Evolutionary conservation across 2,888 invertebrate genomes (phyloP), one percentile per base, ranked within the genome.

Genomic region (Eurytoma californica): DNA sequence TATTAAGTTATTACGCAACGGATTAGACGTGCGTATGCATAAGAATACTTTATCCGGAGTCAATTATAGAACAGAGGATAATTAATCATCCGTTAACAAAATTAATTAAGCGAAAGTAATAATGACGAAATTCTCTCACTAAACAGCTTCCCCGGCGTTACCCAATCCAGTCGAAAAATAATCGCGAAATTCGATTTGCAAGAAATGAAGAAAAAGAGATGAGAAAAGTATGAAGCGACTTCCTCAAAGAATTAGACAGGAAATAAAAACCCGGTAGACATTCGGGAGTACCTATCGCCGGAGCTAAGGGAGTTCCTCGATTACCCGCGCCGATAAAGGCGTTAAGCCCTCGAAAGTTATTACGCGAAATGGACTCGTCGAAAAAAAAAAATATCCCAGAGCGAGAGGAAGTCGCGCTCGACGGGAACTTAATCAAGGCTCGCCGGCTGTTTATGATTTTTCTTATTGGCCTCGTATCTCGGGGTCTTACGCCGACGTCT

Each of bases 401-500:
- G 49, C 7, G 65, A 65, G 28, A 20, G 18, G 47, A 47, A 66
- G 39, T 84, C 84, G 18, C 18, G 69, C 16, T n/a, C 24, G 61
- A 39, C 53, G 86, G 85, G 85, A 86, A 88, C 88, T 89, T 90
- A 90, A 90, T 90, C 90, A 90, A 90, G 88, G 86, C 85, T 88
- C 87, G 20, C 53, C 53, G 66, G 88, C 90, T 89, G 90, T 90
- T 90, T 90, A 90, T 90, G 90, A 90, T 90, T 90, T 90, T 90
- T 90, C 87, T 89, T 90, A 90, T 90, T 89, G 90, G 87, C 83
- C 84, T 88, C 80, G 84, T 89, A 89, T 89, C 87, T 87, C 66
- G 70, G 39, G 65, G 3, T 65, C 60, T 73, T 28, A 55, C 63
- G 28, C 13, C 77, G 73, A 68, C 80, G 72, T 75, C 76, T 65